phyloP scores from a whole-genome alignment of 30 jellyfish, hydroid and myxozoan genomes.

The Hydractinia symbiolongicarpus region DNA sequence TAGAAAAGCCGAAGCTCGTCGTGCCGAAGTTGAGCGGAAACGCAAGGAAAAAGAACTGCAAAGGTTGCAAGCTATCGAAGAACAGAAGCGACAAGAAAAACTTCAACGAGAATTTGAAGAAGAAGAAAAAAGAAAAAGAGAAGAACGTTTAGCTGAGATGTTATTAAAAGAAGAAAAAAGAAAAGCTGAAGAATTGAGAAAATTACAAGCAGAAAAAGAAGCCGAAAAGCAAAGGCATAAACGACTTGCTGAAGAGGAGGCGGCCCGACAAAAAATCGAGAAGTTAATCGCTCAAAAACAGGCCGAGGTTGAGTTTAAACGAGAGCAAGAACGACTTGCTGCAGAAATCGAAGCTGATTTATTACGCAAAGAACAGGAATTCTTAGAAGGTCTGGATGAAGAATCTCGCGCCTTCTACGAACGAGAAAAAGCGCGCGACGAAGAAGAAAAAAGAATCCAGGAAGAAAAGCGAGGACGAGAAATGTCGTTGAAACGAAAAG shows the following conservation, averaged over 20 bases:
- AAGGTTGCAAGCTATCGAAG: slow-evolving; percentile 1
- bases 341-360: slow-evolving; percentile 53
- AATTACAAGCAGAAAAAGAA: slow-evolving; percentile 40
- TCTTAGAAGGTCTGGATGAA: slow-evolving; percentile 53
- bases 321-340: slow-evolving; percentile 58
- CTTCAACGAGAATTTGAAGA: slow-evolving; percentile 1
- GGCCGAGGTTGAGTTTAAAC: slow-evolving; percentile 43
- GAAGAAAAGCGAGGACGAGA: slow-evolving; percentile 56
- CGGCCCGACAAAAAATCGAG: slow-evolving; percentile 39
- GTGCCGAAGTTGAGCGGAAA: not conserved
- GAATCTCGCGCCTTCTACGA: slow-evolving; percentile 47
- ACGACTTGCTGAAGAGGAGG: slow-evolving; percentile 67
- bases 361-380: slow-evolving; percentile 64
- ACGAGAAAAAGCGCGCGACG: slow-evolving; percentile 46
- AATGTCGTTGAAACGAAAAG: slow-evolving; percentile 37
- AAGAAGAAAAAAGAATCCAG: slow-evolving; percentile 35
- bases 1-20: slow-evolving; percentile 8
- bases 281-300: slow-evolving; percentile 36
- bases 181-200: slow-evolving; percentile 14
- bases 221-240: slow-evolving; percentile 49
- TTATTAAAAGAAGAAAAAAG: not conserved
- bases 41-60: slow-evolving; percentile 12
- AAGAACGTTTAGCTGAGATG: not conserved
- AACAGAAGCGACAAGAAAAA: not conserved
- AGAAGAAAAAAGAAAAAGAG: not conserved